A percentile compares a stretch with the other conserved stretches of the same genome.
Evolutionary conservation across 2,797 vertebrate species (phyloP).

Genomic region (Sebastes matsubarae): DNA sequence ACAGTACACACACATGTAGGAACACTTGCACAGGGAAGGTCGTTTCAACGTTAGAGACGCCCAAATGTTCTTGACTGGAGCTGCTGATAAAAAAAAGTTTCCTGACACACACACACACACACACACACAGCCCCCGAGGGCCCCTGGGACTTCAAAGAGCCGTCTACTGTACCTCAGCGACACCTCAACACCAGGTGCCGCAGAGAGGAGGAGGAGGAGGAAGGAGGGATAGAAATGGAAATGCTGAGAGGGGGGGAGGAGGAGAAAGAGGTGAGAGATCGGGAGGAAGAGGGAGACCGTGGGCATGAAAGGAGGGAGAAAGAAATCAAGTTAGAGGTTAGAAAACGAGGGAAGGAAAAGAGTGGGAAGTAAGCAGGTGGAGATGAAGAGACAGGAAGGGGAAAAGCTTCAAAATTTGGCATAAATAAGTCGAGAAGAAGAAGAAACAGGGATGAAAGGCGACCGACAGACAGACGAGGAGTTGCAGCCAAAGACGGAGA

Average conservation of each 20-base stretch:
- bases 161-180: conserved; percentile 74
- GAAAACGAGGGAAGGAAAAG: not conserved
- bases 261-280: not conserved
- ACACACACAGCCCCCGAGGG: conserved; percentile 47
- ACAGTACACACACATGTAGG: conserved; percentile 3
- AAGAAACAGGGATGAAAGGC: conserved; percentile 15
- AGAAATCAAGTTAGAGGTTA: conserved; percentile 1
- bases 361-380: not conserved
- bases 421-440: conserved; percentile 1
- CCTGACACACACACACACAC: conserved; percentile 52
- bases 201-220: conserved; percentile 43
- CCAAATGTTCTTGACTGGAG: conserved; percentile 61
- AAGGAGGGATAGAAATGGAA: conserved; percentile 31
- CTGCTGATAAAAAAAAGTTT: conserved; percentile 57
- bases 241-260: not conserved
- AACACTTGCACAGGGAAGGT: conserved; percentile 21
- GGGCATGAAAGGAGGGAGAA: conserved; percentile 10
- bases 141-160: conserved; percentile 79
- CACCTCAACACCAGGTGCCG: conserved; percentile 78
- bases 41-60: conserved; percentile 31
- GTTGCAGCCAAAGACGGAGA: conserved; percentile 47
- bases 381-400: not conserved
- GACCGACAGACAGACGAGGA: conserved; percentile 36
- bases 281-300: not conserved
- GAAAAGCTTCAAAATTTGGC: not conserved